Evolutionary conservation across 2,797 vertebrate genomes (phyloP), one percentile per base, ranked within the genome.

Genomic region (Tolypeutes matacus): DNA sequence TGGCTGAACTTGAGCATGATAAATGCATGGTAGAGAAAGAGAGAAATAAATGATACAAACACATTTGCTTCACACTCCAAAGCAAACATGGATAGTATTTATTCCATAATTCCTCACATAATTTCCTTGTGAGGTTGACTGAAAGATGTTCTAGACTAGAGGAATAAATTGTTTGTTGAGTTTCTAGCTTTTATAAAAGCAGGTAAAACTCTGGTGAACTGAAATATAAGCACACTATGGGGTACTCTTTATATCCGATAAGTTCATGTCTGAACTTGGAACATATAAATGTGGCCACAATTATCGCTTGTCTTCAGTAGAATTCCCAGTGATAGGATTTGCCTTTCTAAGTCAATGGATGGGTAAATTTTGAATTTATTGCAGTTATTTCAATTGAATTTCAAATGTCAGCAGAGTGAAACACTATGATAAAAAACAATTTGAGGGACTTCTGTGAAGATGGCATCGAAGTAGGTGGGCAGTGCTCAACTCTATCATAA

Each of bases 71-170:
- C 65, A 86, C 1, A 83, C 4, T 36, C 31, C 17, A 49, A 83
- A 64, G 25, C 29, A 69, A 77, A 18, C 25, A 83, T 34, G 75
- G 31, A 53, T 3, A 27, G 11, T 64, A 64, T 27, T 91, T 77
- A 70, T 72, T 53, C 36, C 46, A 83, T 53, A 91, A 83, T 83
- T 95, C 60, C 53, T 72, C 69, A 27, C 46, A 87, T 62, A 93
- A 83, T 83, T 95, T 39, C 53, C 70, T 69, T 34, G 4, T 7
- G 25, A 89, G 14, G 29, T 56, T 82, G 64, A 93, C 58, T 83
- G 53, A 83, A 83, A 31, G 39, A n/a, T 72, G 36, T 76, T 80
- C 42, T 62, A 86, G 60, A 62, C 42, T 6, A 46, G 46, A 77
- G 46, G 31, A 36, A 77, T 56, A 84, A 70, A 56, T 56, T 18